Evolutionary conservation across 23 tunicate genomes (phyloP), one percentile per base, ranked within the genome.

Genomic region (Botrylloides violaceus): DNA sequence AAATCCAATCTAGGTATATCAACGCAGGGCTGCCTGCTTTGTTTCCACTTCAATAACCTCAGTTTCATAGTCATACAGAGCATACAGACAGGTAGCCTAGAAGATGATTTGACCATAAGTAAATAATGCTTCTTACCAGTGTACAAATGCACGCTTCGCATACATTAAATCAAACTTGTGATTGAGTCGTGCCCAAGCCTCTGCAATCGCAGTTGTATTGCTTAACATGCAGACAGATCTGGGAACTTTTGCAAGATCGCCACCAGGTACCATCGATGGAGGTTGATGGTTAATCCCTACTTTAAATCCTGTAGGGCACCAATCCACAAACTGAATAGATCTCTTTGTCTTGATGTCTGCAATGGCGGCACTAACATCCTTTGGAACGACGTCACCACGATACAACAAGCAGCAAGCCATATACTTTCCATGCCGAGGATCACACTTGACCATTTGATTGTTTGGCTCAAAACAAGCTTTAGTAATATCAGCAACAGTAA

Each of bases 391-490:
- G 71, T 87, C 96, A 33, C 96, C 96, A 9, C 96, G 68, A 78
- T 81, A 87, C 61, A 87, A 65, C 87, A 87, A 64, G 60, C 96
- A 87, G 79, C 96, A 87, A 18, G 96, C 96, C 96, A 87, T 87
- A 79, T 87, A 87, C 66, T 87, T 87, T 36, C 96, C 96, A 83
- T 82, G 88, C 15, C 96, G 87, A 2, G 96, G 96, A 62, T 87
- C 96, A 74, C 96, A 87, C 73, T 87, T 87, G 49, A 87, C 96
- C 96, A 87, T 81, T 82, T 87, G 96, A 70, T 87, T 87, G 31
- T 73, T 72, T 4, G 96, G 96, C 63, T 87, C 96, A 58, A 87
- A 87, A 70, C 96, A 87, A 1, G 96, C 84, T 59, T 78, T 77
- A 50, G 96, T 87, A 38, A 87, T 81, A 58, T 87, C 96, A 3